Evolutionary conservation across 2,888 invertebrate species (phyloP), one percentile per base, ranked within the genome.

Genomic region (Coronaproctus castanopsis): DNA sequence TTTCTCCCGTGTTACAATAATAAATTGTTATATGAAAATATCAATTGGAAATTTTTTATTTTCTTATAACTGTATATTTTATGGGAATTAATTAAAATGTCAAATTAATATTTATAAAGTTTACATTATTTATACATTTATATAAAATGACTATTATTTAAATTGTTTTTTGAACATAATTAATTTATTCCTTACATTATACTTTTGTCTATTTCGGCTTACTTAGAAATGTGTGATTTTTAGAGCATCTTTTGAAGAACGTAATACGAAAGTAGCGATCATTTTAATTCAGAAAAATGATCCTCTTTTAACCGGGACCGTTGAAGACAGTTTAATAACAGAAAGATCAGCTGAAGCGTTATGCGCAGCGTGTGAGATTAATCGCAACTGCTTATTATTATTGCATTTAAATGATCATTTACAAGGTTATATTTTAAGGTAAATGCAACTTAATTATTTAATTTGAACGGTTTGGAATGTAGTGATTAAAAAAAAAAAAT

Each of bases 341-440:
- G 96, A 98, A 71, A 77, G 91, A 67, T 93, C 93, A 1, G 84
- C 89, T 50, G 85, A 88, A 1, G 36, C 36, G 36, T 76, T 99
- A 1, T 93, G 95, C 68, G 80, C 84, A 18, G 85, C 88, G 22
- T 97, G 96, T 71, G 91, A 92, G 67, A 80, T 98, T 63, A 85
- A 87, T 64, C 83, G 89, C 5, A 96, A 95, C 73, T 84, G 87
- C 63, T 76, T 99, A 24, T 97, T 92, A 72, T 87, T 96, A 55
- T 76, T 96, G 54, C 93, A 95, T 1, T 83, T 86, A 67, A 87
- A 85, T 53, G 93, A 96, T 70, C 89, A 92, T 71, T 78, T 95
- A 54, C 74, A 77, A 62, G 80, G 80, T n/a, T 81, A 80, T 65
- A 78, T 77, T 55, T 72, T 79, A 56, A 76, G 80, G 80, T 79